These are phyloP conservation scores for Scaptomyza reducta DNA, from an alignment of 2,888 invertebrate genomes.

Conservation along the genomic window DNA sequence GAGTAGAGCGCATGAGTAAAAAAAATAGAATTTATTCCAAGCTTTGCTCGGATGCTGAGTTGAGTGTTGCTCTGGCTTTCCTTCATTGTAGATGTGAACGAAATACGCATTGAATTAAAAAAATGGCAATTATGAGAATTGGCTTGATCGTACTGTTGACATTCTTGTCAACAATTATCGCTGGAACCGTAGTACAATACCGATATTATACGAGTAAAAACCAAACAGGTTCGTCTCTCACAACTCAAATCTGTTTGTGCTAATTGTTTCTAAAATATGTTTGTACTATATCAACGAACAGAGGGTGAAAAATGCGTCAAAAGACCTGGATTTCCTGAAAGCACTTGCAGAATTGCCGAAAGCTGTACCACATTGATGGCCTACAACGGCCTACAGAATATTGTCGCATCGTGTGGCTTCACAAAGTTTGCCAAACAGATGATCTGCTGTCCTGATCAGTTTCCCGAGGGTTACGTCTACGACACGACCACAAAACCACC, in stretches of 20 bases:
- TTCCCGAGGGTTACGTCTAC: not conserved
- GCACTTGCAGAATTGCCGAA: not conserved
- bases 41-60: not conserved
- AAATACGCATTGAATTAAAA: not conserved
- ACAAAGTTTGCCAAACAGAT: not conserved
- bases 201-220: too few species aligned
- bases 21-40: too few species aligned
- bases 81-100: not conserved
- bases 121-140: not conserved
- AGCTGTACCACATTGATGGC: not conserved
- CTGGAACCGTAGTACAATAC: not conserved
- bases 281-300: not conserved
- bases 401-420: conserved; percentile 7
- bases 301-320: conserved; percentile 1
- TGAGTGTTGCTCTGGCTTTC: not conserved
- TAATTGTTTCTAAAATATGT: not conserved
- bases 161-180: not conserved
- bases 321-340: not conserved
- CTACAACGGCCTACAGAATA: not conserved
- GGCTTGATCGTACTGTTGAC: not conserved
- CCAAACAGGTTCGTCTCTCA: not conserved
- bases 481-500: not conserved
- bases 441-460: conserved; percentile 18
- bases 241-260: not conserved
- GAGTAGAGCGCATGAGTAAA: not conserved